These are phyloP conservation scores for Oreochromis aureus DNA, from an alignment of 2,113 vertebrate genomes.

Conservation along the genomic window DNA sequence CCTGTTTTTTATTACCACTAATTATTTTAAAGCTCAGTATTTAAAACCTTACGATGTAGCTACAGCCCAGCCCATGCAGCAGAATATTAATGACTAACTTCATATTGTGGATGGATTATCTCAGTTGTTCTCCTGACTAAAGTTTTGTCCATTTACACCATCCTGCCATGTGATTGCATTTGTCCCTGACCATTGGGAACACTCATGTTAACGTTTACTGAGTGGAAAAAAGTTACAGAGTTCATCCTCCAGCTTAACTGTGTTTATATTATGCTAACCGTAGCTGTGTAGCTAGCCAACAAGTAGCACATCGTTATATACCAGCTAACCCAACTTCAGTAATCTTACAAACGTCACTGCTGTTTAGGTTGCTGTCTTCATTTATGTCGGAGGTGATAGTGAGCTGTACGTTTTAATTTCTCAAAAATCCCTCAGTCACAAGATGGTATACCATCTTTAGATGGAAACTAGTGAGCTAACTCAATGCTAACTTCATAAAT, in stretches of 20 bases:
- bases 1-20: neutral
- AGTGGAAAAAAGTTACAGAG: neutral
- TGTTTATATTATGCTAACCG: neutral
- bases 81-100: fast-evolving
- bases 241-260: fast-evolving
- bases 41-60: fast-evolving
- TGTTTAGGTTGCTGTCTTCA: fast-evolving
- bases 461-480: neutral
- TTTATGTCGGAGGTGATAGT: fast-evolving
- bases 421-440: neutral
- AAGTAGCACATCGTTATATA: neutral
- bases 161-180: fast-evolving
- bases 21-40: neutral
- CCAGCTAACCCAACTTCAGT: fast-evolving
- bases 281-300: neutral
- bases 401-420: fast-evolving
- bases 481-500: neutral
- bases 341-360: fast-evolving
- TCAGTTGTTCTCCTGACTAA: neutral
- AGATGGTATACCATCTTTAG: neutral
- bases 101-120: fast-evolving
- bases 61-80: neutral
- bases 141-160: neutral
- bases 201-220: neutral
- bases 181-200: neutral